Percentiles rank a stretch among this genome's conserved stretches.
Evolutionary conservation across 1,140 invertebrate genomes (phyloP).

Genomic region (Drosophila leontia): DNA sequence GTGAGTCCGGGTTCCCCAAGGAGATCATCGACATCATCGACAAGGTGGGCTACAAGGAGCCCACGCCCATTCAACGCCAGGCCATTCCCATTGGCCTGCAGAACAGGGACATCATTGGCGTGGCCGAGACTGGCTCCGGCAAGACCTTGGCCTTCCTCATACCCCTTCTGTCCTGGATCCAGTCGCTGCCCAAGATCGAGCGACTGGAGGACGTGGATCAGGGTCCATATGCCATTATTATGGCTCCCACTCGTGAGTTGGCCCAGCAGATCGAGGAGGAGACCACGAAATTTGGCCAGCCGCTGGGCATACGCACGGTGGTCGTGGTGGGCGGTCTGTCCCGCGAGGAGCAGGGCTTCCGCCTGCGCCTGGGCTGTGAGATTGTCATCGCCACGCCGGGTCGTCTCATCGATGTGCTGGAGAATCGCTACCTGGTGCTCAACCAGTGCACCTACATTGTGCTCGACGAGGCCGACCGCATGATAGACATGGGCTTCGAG

Average conservation of each 20-base stretch:
- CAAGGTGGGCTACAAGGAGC: slow-evolving; percentile 98
- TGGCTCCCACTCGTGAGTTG: slow-evolving; percentile 99
- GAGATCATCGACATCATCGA: slow-evolving; percentile 98
- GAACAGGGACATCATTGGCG: slow-evolving; percentile 99
- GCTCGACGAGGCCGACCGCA: slow-evolving; percentile 98
- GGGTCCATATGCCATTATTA: slow-evolving; percentile 99
- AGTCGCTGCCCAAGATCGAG: slow-evolving; percentile 98
- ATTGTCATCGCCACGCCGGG: slow-evolving; percentile 99
- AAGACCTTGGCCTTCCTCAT: slow-evolving; percentile 99
- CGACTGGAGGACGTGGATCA: slow-evolving; percentile 95
- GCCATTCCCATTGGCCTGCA: slow-evolving; percentile 99
- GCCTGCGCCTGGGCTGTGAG: slow-evolving; percentile 98
- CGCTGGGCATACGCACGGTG: slow-evolving; percentile 97
- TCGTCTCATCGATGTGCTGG: slow-evolving; percentile 99
- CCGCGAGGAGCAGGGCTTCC: slow-evolving; percentile 99
- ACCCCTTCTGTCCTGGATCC: slow-evolving; percentile 99
- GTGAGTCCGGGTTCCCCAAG: slow-evolving; percentile 95
- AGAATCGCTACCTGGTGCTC: slow-evolving; percentile 98
- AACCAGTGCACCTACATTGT: slow-evolving; percentile 98
- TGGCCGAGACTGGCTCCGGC: slow-evolving; percentile 99
- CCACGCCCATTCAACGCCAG: slow-evolving; percentile 99
- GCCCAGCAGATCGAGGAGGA: slow-evolving; percentile 99
- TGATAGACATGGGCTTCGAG: slow-evolving; percentile 99
- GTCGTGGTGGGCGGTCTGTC: slow-evolving; percentile 99
- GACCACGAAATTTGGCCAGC: slow-evolving; percentile 98